Conservation (phyloP, 2,888 invertebrate species). For the Zhuqinia jingwanae region DNA sequence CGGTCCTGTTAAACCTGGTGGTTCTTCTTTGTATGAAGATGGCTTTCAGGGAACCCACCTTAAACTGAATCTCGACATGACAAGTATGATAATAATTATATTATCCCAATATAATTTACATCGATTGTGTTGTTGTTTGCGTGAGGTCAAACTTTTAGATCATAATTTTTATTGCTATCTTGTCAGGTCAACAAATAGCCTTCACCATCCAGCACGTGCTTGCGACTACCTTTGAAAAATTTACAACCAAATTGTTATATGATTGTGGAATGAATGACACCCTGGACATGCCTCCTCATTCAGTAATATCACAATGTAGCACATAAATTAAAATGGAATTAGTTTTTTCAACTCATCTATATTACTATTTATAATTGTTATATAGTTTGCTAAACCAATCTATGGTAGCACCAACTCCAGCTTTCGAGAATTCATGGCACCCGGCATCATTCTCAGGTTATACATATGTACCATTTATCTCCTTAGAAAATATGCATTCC, state of each 20-base stretch:
- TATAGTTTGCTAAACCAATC: constrained; percentile 92
- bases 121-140: too few species aligned
- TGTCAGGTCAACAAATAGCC: constrained; percentile 94
- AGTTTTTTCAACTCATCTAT: too few species aligned
- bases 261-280: constrained; percentile 83
- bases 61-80: constrained; percentile 95
- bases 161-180: too few species aligned
- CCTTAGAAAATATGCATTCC: not conserved
- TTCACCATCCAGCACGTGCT: constrained; percentile 93
- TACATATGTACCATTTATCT: too few species aligned
- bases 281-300: constrained; percentile 87
- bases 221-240: constrained; percentile 92
- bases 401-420: constrained; percentile 94
- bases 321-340: too few species aligned
- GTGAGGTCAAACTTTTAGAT: too few species aligned
- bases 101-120: too few species aligned
- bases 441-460: constrained; percentile 96
- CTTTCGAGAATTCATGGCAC: constrained; percentile 97
- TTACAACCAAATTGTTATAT: constrained; percentile 87
- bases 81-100: constrained; percentile 85
- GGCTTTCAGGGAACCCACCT: constrained; percentile 93
- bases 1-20: constrained; percentile 22
- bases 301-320: constrained; percentile 84
- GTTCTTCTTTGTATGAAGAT: constrained; percentile 92
- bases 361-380: not conserved